Evolutionary conservation across 2,113 vertebrate genomes (phyloP).

Genomic region (Heliornis fulica): DNA sequence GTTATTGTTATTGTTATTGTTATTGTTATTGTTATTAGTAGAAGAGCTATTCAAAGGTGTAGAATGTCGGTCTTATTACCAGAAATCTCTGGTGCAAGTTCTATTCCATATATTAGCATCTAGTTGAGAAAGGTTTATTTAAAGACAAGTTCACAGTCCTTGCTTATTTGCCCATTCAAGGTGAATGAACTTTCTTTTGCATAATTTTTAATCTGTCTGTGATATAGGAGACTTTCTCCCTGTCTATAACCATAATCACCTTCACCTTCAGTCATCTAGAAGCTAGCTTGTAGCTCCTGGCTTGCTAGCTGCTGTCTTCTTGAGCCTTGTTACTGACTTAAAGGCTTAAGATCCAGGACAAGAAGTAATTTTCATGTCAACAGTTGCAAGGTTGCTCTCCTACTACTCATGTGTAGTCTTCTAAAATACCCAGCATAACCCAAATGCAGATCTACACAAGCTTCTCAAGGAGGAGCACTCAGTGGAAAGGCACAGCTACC

Average conservation of each 20-base stretch:
- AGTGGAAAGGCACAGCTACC: rapidly evolving
- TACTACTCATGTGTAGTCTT: background rate
- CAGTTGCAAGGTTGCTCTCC: background rate
- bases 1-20: background rate
- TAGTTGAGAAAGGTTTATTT: background rate
- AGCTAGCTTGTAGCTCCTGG: background rate
- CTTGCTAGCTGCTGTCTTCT: background rate
- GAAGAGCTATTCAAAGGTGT: background rate
- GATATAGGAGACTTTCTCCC: background rate
- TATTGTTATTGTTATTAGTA: background rate
- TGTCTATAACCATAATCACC: background rate
- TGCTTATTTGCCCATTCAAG: background rate
- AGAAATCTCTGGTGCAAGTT: background rate
- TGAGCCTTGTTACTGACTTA: background rate
- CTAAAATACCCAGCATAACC: background rate
- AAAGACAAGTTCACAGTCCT: background rate
- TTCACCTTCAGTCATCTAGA: background rate
- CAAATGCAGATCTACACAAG: background rate
- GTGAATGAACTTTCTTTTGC: background rate
- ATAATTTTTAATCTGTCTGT: background rate
- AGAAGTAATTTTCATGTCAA: background rate
- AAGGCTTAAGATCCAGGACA: background rate
- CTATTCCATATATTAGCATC: background rate
- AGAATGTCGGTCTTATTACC: background rate
- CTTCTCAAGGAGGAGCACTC: background rate